Percentiles rank a stretch among this genome's conserved stretches.
Evolutionary conservation across 2,113 vertebrate species (phyloP).

Genomic region (Psilopsiagon aurifrons): DNA sequence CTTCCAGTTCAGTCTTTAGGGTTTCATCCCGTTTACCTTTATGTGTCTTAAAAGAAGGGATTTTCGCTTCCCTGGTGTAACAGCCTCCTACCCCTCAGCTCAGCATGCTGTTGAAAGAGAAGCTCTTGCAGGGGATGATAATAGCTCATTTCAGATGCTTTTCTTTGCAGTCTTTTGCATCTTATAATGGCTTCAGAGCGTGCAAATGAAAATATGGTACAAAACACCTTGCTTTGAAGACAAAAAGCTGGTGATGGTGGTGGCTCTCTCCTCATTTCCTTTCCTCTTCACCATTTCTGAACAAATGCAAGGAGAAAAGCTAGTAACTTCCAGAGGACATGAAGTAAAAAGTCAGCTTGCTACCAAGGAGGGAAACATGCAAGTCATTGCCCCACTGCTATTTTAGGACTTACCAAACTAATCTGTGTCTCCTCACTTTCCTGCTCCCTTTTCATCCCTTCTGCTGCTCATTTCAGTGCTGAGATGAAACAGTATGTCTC

Average conservation of each 20-base stretch:
- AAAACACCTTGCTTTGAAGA: constrained; percentile 7
- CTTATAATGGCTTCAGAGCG: not conserved
- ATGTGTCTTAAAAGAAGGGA: not conserved
- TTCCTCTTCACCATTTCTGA: not conserved
- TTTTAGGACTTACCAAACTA: not conserved
- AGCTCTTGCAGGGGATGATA: not conserved
- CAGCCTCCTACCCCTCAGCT: not conserved
- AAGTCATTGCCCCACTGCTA: not conserved
- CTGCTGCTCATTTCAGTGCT: not conserved
- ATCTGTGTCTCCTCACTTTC: not conserved
- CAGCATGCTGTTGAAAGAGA: not conserved
- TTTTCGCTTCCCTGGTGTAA: not conserved
- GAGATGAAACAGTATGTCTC: not conserved
- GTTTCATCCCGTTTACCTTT: not conserved
- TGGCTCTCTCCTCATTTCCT: not conserved
- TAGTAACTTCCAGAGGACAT: not conserved
- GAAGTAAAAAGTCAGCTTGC: not conserved
- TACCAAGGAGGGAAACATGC: not conserved
- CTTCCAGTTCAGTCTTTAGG: not conserved
- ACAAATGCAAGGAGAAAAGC: not conserved
- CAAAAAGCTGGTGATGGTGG: not conserved
- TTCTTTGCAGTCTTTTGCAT: constrained; percentile 10
- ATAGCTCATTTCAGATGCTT: not conserved
- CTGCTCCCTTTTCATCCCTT: not conserved
- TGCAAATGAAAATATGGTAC: not conserved